Evolutionary conservation across 2,888 invertebrate genomes (phyloP).

Genomic region (Agonum fuliginosum): DNA sequence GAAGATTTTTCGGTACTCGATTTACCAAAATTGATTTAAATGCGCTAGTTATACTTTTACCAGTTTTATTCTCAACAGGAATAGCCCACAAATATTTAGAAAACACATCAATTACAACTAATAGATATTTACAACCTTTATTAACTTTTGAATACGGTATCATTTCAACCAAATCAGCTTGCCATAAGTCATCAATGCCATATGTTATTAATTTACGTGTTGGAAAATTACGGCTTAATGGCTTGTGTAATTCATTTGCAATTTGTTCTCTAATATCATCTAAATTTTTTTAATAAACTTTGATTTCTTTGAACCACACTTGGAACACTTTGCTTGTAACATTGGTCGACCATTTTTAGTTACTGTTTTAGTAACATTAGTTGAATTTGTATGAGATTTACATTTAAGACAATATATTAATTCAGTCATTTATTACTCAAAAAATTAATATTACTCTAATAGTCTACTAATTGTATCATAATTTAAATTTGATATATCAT

Average conservation of each 20-base stretch:
- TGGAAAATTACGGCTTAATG: too few relatives aligned
- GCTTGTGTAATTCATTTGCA: too few relatives aligned
- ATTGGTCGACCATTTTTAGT: not conserved
- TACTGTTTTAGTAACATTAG: conserved; percentile 9
- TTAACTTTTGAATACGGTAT: conserved; percentile 66
- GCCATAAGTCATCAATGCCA: conserved; percentile 71
- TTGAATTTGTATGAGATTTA: conserved; percentile 3
- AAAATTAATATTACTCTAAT: not conserved
- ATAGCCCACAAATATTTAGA: too few relatives aligned
- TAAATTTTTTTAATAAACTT: conserved; percentile 11
- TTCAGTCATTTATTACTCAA: not conserved
- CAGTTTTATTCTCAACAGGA: conserved; percentile 65
- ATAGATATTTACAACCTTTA: conserved; percentile 67
- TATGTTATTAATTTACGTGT: too few relatives aligned
- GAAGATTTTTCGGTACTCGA: conserved; percentile 60
- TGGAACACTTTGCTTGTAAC: not conserved
- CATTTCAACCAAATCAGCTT: conserved; percentile 70
- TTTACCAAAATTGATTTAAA: conserved; percentile 2
- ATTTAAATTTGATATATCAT: not conserved
- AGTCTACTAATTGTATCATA: not conserved
- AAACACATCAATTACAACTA: conserved; percentile 67
- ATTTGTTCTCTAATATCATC: not conserved
- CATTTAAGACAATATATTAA: conserved; percentile 16
- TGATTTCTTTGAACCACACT: conserved; percentile 5
- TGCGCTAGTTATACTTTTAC: conserved; percentile 63